Conservation (phyloP, 2,888 invertebrate genomes). For the Leucophenga maculata region DNA sequence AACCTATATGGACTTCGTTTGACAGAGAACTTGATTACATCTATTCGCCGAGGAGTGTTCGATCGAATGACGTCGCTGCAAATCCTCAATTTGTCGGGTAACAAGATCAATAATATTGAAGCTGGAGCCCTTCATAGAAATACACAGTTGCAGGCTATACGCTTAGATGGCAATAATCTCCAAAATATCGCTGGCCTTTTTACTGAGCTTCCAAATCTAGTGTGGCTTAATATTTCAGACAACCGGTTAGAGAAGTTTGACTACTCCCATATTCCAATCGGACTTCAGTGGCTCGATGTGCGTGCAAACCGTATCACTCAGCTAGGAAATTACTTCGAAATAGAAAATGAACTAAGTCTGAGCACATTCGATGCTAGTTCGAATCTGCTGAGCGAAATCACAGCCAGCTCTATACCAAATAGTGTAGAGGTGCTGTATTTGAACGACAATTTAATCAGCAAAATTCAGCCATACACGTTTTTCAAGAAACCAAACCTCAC, state of each 20-base stretch:
- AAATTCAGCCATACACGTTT: conserved; percentile 92
- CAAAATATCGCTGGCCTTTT: conserved; percentile 88
- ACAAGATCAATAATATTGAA: conserved; percentile 84
- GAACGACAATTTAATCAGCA: conserved; percentile 90
- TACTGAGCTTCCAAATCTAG: conserved; percentile 84
- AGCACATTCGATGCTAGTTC: conserved; percentile 91
- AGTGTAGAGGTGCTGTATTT: conserved; percentile 88
- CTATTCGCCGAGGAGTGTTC: conserved; percentile 85
- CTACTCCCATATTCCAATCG: conserved; percentile 86
- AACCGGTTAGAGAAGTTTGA: conserved; percentile 92
- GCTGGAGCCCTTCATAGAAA: conserved; percentile 85
- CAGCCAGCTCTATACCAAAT: conserved; percentile 84
- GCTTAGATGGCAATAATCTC: conserved; percentile 88
- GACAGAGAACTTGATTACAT: conserved; percentile 89
- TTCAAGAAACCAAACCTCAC: conserved; percentile 91
- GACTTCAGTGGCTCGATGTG: conserved; percentile 90
- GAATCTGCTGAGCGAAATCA: conserved; percentile 86
- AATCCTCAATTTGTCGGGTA: conserved; percentile 89
- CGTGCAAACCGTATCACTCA: conserved; percentile 89
- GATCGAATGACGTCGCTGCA: conserved; percentile 85
- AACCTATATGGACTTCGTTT: conserved; percentile 90
- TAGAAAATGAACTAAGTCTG: conserved; percentile 81
- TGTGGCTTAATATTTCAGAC: conserved; percentile 93
- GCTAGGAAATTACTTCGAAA: conserved; percentile 83
- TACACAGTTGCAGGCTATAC: conserved; percentile 86